Evolutionary conservation across 2,113 vertebrate species (phyloP).

Genomic region (Oncorhynchus masou): DNA sequence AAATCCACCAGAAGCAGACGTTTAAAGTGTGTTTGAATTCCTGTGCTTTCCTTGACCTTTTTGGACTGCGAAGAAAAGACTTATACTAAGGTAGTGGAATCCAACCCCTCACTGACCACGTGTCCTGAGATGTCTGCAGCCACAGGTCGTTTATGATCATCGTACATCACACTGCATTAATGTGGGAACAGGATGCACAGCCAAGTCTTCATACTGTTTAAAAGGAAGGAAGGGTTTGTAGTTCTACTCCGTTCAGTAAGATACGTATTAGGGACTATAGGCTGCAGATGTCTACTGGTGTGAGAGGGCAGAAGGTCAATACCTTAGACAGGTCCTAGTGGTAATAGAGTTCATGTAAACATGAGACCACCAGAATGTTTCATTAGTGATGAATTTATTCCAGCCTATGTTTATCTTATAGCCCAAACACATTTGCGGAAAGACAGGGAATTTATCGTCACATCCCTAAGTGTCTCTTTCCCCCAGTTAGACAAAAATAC

Average conservation of each 20-base stretch:
- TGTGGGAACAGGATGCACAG: too few relatives aligned
- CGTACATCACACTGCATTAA: constrained; percentile 14
- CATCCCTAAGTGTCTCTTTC: constrained; percentile 50
- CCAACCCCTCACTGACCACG: constrained; percentile 1
- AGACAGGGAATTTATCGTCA: constrained; percentile 46
- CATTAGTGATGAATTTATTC: constrained; percentile 37
- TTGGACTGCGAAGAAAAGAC: constrained; percentile 9
- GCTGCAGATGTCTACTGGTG: neutral
- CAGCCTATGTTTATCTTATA: constrained; percentile 49
- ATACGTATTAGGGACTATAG: too few relatives aligned
- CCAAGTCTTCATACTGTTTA: too few relatives aligned
- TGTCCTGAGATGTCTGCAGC: constrained; percentile 17
- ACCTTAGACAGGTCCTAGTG: neutral
- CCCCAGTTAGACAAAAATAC: constrained; percentile 22
- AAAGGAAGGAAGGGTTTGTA: too few relatives aligned
- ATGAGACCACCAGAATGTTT: constrained; percentile 62
- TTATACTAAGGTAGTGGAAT: constrained; percentile 5
- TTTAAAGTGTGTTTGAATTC: constrained; percentile 18
- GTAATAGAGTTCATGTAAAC: constrained; percentile 39
- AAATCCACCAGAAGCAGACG: constrained; percentile 15
- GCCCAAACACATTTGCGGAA: constrained; percentile 37
- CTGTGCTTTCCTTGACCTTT: constrained; percentile 34
- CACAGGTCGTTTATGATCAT: constrained; percentile 18
- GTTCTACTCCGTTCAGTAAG: too few relatives aligned
- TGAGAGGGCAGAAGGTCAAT: neutral